Evolutionary conservation across 2,888 invertebrate genomes (phyloP), one percentile per base, ranked within the genome.

Genomic region (Hylaea fasciaria): DNA sequence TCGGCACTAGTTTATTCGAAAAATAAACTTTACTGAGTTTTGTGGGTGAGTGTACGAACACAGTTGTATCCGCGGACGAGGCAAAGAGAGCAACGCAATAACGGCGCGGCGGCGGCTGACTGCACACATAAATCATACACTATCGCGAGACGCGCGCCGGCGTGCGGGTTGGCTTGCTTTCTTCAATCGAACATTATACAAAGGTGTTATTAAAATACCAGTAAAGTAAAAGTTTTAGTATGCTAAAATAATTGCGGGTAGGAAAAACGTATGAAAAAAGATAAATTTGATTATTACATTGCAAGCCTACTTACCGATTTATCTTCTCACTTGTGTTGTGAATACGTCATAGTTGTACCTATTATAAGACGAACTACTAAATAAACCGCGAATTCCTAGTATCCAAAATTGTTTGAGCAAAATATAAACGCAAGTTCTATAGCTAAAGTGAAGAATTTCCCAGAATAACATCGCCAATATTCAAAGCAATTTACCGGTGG

Each of bases 81-180:
- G 59, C 57, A 59, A 57, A 57, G 52, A 47, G 57, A 45, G 57
- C 35, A 35, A 14, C 46, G 57, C 57, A 40, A 58, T 52, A 58
- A 52, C 41, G 52, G 57, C 57, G 32, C 22, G 47, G 41, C 13
- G 14, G 58, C 58, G 48, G 51, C 48, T 32, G 55, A 47, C 52
- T 47, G 29, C 41, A 37, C 0, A 13, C 35, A 53, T 59, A 44
- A 53, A 59, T 59, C 58, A 59, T 40, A 48, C 53, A 49, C 53
- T 44, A 49, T 48, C 53, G 58, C 39, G 14, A 5, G 13, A 32
- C 12, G 39, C 49, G 10, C 11, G 44, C 44, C 16, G 10, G 16
- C 39, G n/a, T 12, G 28, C 16, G 56, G 56, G 22, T 29, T 22
- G 7, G 29, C 44, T 57, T 13, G 44, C 48, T 4, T 39, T 16